Conservation (phyloP, 2,797 vertebrate species). For the Rhinoraja longicauda region DNA sequence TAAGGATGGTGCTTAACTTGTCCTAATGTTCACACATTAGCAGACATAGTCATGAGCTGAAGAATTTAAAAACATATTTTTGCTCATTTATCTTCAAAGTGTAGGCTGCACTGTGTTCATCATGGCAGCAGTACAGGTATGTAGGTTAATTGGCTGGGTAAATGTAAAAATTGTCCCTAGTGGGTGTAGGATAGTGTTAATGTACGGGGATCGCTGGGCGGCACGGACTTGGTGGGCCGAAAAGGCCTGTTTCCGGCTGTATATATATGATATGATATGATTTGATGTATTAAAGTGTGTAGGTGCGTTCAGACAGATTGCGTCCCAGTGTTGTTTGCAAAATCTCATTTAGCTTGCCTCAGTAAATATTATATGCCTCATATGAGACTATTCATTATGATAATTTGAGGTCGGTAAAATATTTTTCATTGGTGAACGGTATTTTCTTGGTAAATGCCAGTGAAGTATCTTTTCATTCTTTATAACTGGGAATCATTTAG, state of each 20-base stretch:
- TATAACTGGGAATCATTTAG: neutral
- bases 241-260: too few species aligned
- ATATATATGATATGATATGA: too few species aligned
- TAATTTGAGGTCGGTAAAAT: neutral
- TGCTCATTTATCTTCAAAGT: neutral
- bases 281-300: neutral
- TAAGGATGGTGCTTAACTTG: neutral
- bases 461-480: neutral
- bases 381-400: neutral
- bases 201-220: too few species aligned
- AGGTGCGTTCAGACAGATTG: neutral
- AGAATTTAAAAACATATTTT: neutral
- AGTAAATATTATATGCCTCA: neutral
- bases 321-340: neutral
- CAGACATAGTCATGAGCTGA: neutral
- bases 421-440: neutral
- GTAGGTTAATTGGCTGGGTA: too few species aligned
- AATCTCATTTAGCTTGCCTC: conserved; percentile 5
- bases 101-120: neutral
- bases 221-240: too few species aligned
- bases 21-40: neutral
- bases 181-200: too few species aligned
- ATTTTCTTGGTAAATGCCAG: too few species aligned
- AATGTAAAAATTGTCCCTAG: too few species aligned
- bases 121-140: too few species aligned